These are phyloP conservation scores for Ctenicera cuprea DNA, from an alignment of 2,888 invertebrate genomes.

Conservation along the genomic window DNA sequence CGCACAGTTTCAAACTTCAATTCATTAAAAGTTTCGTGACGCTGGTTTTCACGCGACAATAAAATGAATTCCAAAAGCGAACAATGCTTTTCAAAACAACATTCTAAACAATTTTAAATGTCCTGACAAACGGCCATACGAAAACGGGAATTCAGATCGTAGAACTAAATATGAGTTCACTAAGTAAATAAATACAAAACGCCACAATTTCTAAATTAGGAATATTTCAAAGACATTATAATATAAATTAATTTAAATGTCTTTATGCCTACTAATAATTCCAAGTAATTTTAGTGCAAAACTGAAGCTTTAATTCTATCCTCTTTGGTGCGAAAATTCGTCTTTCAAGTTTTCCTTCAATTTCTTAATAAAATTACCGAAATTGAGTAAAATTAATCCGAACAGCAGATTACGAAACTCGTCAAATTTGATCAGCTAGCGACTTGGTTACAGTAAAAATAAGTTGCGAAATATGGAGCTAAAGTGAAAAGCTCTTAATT, in stretches of 20 bases:
- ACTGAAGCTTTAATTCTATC: too few species aligned
- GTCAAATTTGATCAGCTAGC: slow-evolving; percentile 14
- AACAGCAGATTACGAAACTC: slow-evolving; percentile 11
- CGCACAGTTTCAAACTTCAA: slow-evolving; percentile 45
- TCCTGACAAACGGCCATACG: not conserved
- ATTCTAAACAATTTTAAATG: slow-evolving; percentile 27
- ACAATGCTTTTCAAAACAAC: slow-evolving; percentile 4
- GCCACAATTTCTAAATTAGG: too few species aligned
- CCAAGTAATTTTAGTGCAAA: not conserved
- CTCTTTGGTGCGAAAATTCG: too few species aligned
- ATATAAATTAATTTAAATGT: too few species aligned
- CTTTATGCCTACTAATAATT: not conserved
- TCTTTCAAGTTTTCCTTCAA: slow-evolving; percentile 8
- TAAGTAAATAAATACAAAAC: too few species aligned
- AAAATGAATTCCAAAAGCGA: slow-evolving; percentile 24
- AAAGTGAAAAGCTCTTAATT: slow-evolving; percentile 19
- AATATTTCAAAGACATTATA: too few species aligned
- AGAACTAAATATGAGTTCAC: too few species aligned
- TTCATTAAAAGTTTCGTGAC: slow-evolving; percentile 42
- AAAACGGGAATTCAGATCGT: not conserved
- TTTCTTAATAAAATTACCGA: slow-evolving; percentile 15
- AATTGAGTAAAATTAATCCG: slow-evolving; percentile 24
- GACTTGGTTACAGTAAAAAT: slow-evolving; percentile 3
- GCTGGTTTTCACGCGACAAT: slow-evolving; percentile 33
- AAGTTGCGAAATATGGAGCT: slow-evolving; percentile 5